Evolutionary conservation across 2,888 invertebrate genomes (phyloP).

Genomic region (Amiota communis): DNA sequence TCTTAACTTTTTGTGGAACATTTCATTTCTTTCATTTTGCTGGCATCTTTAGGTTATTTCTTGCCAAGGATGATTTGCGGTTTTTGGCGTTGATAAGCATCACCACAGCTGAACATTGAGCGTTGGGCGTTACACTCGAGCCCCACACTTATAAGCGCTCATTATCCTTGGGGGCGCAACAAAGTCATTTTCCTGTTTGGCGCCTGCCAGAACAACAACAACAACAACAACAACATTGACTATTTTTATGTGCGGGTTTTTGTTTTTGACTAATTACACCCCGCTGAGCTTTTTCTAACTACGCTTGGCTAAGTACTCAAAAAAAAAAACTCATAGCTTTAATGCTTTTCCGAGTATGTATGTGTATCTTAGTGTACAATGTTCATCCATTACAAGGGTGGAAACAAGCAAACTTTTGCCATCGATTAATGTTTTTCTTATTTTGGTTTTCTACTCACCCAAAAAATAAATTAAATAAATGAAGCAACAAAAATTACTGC

Average conservation of each 20-base stretch:
- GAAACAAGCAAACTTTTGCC: slow-evolving; percentile 21
- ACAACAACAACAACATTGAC: background rate
- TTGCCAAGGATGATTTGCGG: slow-evolving; percentile 2
- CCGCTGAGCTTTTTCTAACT: background rate
- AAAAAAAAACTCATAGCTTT: background rate
- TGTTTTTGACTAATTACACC: slow-evolving; percentile 38
- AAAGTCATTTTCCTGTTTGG: slow-evolving; percentile 4
- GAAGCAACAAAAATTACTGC: slow-evolving; percentile 28
- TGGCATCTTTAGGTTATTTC: background rate
- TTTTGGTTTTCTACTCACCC: background rate
- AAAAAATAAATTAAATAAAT: slow-evolving; percentile 6
- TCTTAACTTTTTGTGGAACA: background rate
- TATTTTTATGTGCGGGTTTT: slow-evolving; percentile 30
- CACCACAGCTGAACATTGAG: background rate
- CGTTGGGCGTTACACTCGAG: background rate
- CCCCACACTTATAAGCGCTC: background rate
- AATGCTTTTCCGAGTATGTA: too few relatives aligned
- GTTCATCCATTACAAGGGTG: slow-evolving; percentile 11
- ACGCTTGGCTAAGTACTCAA: slow-evolving; percentile 20
- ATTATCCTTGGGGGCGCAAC: background rate
- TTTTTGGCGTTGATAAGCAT: slow-evolving; percentile 26
- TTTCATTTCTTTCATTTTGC: background rate
- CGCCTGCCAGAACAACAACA: background rate
- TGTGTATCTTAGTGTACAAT: too few relatives aligned
- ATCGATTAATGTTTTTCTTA: slow-evolving; percentile 18